Percentiles rank a stretch among this genome's conserved stretches.
Evolutionary conservation across 2,888 invertebrate species (phyloP).

Genomic region (Dascillus cervinus): DNA sequence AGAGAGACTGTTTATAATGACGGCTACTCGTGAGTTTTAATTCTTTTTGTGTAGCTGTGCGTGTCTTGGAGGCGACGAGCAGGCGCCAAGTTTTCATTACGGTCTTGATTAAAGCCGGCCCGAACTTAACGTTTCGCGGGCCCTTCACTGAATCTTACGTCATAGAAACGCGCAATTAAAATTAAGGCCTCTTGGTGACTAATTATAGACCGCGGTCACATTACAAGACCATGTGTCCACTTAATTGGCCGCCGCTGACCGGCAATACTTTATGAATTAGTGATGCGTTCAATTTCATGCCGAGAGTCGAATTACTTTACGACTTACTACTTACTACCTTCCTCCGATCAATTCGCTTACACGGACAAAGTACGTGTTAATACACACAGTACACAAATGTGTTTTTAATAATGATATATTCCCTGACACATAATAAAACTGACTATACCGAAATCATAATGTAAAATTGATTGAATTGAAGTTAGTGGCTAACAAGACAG

Average conservation of each 20-base stretch:
- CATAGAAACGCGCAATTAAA: constrained; percentile 13
- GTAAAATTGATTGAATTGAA: constrained; percentile 34
- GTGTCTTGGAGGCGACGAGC: constrained; percentile 37
- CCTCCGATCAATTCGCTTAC: no score
- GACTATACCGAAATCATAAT: constrained; percentile 29
- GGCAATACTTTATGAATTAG: constrained; percentile 10
- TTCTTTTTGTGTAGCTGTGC: constrained; percentile 40
- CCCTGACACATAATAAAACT: constrained; percentile 29
- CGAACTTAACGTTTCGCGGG: constrained; percentile 15
- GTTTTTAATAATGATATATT: constrained; percentile 37
- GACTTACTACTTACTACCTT: no score
- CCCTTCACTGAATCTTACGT: constrained; percentile 12
- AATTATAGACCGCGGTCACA: constrained; percentile 14
- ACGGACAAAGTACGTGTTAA: constrained; percentile 10
- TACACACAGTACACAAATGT: constrained; percentile 24
- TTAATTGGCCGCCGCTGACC: constrained; percentile 14
- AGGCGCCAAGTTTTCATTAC: constrained; percentile 44
- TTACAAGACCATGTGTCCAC: constrained; percentile 10
- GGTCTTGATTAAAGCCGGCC: constrained; percentile 36
- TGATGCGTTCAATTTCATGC: constrained; percentile 4
- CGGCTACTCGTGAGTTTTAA: constrained; percentile 31
- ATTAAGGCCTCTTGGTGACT: constrained; percentile 16
- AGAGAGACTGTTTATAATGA: constrained; percentile 27
- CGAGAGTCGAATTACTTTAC: no score
- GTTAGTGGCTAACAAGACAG: constrained; percentile 30